A percentile compares a stretch with the other conserved stretches of the same genome.
These are phyloP conservation scores for Umimayanthus chanpuru DNA, from an alignment of 92 coral and sea anemone species.

Conservation along the genomic window DNA sequence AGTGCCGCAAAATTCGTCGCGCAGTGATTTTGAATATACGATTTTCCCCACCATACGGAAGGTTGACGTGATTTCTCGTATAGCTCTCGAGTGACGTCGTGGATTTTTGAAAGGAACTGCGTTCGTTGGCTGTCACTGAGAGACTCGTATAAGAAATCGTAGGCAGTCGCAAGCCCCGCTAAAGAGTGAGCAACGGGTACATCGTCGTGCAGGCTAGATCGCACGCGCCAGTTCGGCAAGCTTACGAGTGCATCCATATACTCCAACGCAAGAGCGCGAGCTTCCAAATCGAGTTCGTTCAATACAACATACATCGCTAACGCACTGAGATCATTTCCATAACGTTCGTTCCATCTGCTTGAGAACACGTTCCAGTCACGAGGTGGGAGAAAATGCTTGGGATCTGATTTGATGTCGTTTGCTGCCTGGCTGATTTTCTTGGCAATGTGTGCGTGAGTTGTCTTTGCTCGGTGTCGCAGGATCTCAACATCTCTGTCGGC, in stretches of 20 bases:
- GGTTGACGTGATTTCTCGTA: constrained; percentile 51
- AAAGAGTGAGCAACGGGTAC: constrained; percentile 92
- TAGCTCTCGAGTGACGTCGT: constrained; percentile 60
- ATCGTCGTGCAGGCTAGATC: constrained; percentile 77
- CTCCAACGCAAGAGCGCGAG: constrained; percentile 64
- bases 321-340: constrained; percentile 74
- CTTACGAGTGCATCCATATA: constrained; percentile 71
- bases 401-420: constrained; percentile 27
- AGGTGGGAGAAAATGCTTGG: constrained; percentile 65
- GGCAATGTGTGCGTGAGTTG: constrained; percentile 82
- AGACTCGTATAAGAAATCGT: constrained; percentile 69
- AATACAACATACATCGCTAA: constrained; percentile 82
- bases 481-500: constrained; percentile 60
- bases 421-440: constrained; percentile 52
- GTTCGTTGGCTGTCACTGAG: constrained; percentile 65
- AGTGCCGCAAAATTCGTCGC: constrained; percentile 90
- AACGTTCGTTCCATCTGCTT: constrained; percentile 86
- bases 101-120: constrained; percentile 65
- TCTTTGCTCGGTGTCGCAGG: constrained; percentile 68
- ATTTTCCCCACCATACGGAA: constrained; percentile 72
- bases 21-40: constrained; percentile 91
- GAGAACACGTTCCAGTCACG: constrained; percentile 63
- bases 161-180: constrained; percentile 90
- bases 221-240: constrained; percentile 85
- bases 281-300: constrained; percentile 61